Percentiles rank a stretch among this genome's conserved stretches.
Conservation (phyloP, 2,888 invertebrate species). For the Drosophila paranaensis region DNA sequence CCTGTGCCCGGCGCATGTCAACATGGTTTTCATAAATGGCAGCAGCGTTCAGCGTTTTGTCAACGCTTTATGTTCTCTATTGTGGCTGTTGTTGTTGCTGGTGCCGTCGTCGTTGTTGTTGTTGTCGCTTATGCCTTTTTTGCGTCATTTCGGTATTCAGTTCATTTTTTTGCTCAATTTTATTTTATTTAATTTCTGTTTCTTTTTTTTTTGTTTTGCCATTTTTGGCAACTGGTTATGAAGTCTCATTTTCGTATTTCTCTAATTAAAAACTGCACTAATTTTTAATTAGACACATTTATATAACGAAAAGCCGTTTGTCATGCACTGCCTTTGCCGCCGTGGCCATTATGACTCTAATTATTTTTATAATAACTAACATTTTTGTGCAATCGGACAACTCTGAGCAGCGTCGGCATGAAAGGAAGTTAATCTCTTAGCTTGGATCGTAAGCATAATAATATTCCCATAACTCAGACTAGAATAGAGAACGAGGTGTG, state of each 20-base stretch:
- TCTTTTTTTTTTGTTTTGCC: conserved; percentile 17
- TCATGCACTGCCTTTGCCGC: conserved; percentile 6
- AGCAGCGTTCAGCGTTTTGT: conserved; percentile 68
- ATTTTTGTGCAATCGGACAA: neutral
- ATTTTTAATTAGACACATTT: conserved; percentile 73
- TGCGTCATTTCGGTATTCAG: conserved; percentile 70
- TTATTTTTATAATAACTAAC: conserved; percentile 21
- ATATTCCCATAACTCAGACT: neutral
- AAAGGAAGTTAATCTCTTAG: neutral
- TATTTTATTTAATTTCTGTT: conserved; percentile 52
- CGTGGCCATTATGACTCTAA: conserved; percentile 25
- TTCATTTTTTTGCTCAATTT: conserved; percentile 62
- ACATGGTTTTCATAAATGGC: conserved; percentile 79
- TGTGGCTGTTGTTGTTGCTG: conserved; percentile 22
- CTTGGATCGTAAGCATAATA: neutral
- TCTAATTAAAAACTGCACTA: conserved; percentile 77
- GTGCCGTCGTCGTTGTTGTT: conserved; percentile 28
- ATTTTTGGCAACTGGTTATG: conserved; percentile 76
- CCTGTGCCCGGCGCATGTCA: conserved; percentile 76
- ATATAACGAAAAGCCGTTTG: conserved; percentile 51
- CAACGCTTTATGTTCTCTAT: conserved; percentile 69
- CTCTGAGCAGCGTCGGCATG: neutral
- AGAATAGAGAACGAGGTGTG: neutral
- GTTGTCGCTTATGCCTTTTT: conserved; percentile 66
- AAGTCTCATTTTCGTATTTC: conserved; percentile 77